A percentile compares a stretch with the other conserved stretches of the same genome.
These are phyloP conservation scores for Yponomeuta sedellus DNA, from an alignment of 2,888 invertebrate species.

Conservation along the genomic window DNA sequence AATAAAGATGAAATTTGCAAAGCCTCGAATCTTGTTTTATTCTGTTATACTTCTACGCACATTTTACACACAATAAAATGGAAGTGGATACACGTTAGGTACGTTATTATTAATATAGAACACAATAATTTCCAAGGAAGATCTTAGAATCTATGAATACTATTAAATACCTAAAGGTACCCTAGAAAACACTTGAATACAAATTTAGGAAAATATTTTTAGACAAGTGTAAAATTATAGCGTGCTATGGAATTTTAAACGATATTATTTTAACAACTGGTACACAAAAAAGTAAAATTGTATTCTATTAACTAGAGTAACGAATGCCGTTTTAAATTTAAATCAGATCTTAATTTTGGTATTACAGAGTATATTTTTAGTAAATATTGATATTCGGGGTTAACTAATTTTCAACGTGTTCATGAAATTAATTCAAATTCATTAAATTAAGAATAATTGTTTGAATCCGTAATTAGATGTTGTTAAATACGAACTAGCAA, in stretches of 20 bases:
- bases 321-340: too few species aligned
- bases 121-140: neutral
- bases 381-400: conserved; percentile 11
- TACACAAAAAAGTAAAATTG: too few species aligned
- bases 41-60: neutral
- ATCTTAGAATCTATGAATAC: neutral
- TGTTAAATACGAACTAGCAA: conserved; percentile 26
- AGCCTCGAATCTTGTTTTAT: neutral
- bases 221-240: too few species aligned
- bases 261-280: too few species aligned
- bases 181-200: too few species aligned
- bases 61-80: neutral
- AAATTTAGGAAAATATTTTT: too few species aligned
- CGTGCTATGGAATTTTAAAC: too few species aligned
- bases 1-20: neutral
- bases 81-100: neutral
- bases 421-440: too few species aligned
- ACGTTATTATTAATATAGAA: neutral
- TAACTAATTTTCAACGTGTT: neutral
- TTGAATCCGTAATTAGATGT: conserved; percentile 9
- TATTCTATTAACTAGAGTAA: too few species aligned
- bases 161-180: neutral
- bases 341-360: neutral
- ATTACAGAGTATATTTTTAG: conserved; percentile 10
- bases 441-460: conserved; percentile 17